These are phyloP conservation scores for Chauna torquata DNA, from an alignment of 2,113 vertebrate species.

Conservation along the genomic window DNA sequence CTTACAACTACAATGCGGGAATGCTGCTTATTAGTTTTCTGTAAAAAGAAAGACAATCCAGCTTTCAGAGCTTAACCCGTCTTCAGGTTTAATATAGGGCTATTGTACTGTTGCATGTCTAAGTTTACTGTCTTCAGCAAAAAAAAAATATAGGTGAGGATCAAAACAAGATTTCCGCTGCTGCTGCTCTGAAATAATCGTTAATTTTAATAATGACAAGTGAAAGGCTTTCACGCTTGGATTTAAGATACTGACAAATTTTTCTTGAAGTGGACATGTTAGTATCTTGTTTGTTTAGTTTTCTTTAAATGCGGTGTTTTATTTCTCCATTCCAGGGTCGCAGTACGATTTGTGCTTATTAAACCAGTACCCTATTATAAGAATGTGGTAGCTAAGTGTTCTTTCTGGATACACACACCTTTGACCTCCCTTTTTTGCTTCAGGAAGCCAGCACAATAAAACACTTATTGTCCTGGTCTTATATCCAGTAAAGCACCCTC, in stretches of 20 bases:
- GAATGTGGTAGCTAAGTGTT: neutral
- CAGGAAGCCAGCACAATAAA: neutral
- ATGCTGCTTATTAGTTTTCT: neutral
- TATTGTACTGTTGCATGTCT: neutral
- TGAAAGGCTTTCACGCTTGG: neutral
- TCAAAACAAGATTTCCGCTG: neutral
- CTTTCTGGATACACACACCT: neutral
- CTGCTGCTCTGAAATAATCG: neutral
- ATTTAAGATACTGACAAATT: neutral
- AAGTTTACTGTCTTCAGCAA: neutral
- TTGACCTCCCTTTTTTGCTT: neutral
- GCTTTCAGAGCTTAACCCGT: neutral
- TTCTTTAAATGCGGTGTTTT: neutral
- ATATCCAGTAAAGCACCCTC: neutral
- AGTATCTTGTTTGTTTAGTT: neutral
- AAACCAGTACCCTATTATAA: neutral
- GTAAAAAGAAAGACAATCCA: neutral
- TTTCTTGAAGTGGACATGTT: neutral
- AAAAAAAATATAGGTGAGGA: constrained; percentile 7
- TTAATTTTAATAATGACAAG: constrained; percentile 16
- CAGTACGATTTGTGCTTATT: constrained; percentile 1
- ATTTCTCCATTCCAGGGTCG: neutral
- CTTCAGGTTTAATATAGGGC: neutral
- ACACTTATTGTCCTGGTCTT: neutral
- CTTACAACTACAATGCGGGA: neutral